These are phyloP conservation scores for Tetragnatha montana DNA, from an alignment of 2,888 invertebrate species.

Conservation along the genomic window DNA sequence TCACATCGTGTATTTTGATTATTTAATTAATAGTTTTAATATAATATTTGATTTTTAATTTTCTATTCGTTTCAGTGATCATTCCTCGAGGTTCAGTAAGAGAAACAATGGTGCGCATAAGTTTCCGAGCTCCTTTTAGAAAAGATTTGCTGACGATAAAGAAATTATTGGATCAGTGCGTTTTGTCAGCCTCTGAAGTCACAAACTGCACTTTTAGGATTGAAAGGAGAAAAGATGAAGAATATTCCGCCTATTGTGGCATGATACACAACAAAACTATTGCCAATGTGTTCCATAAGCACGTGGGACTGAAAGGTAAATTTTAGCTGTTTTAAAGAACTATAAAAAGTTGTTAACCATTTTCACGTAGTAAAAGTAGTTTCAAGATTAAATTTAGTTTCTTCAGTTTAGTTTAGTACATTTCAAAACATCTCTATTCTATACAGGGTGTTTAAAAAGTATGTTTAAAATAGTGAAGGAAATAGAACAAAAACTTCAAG, in stretches of 20 bases:
- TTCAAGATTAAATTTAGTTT: too few species aligned
- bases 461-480: too few species aligned
- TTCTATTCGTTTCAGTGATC: conserved; percentile 26
- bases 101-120: conserved; percentile 27
- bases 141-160: conserved; percentile 16
- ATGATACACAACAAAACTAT: conserved; percentile 50
- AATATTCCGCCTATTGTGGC: conserved; percentile 3
- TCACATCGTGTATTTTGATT: background rate
- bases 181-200: conserved; percentile 11
- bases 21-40: background rate
- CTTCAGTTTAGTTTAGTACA: too few species aligned
- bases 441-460: too few species aligned
- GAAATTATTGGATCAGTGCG: conserved; percentile 32
- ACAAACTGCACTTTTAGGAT: conserved; percentile 14
- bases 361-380: too few species aligned
- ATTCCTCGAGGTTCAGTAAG: conserved; percentile 9
- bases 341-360: too few species aligned
- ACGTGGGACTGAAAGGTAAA: conserved; percentile 45
- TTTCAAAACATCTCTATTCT: too few species aligned
- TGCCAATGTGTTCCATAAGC: conserved; percentile 33
- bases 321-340: too few species aligned
- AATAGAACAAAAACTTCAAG: too few species aligned
- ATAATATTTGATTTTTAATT: background rate
- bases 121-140: conserved; percentile 42
- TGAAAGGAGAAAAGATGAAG: background rate